Base-by-base conservation (phyloP, 2,113 vertebrate genomes). In the Amphiprion ocellaris region DNA sequence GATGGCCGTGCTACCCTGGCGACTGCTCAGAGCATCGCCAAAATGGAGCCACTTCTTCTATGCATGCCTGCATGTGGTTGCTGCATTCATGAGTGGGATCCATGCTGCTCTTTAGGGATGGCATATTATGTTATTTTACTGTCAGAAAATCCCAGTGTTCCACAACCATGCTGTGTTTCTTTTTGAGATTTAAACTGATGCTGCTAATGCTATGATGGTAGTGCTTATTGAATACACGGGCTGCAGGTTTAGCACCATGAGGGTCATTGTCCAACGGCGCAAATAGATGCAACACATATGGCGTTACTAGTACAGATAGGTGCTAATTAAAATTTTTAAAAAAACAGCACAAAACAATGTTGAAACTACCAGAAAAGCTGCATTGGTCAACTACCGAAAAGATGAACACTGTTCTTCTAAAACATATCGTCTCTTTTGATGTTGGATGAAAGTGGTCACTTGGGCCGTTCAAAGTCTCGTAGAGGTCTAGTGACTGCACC, bases 1-100 rank as follows among this genome's bases (percentile, higher is more conserved):
- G 92, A 93, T 94, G 93, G 90, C 77, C 68, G 14, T 17, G 62
- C 56, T 46, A 47, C 58, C 84, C 69, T 16, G 10, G 73, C 70
- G 84, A 79, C 77, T 61, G 82, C 80, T 88, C 62, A 65, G 24
- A 83, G 85, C 79, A 89, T 85, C 72, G 2, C 74, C 50, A 78
- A 78, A 79, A 74, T 69, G 46, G 63, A 84, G 80, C 72, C 19
- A 58, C 70, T 39, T 75, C 66, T 21, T 63, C 69, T 54, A 26
- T 70, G 55, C 12, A 0, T 10, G 68, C 62, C 47, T 59, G 50
- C 37, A 26, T 79, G 72, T 69, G 52, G 54, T 49, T 49, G n/a
- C n/a, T 54, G 26, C 9, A 2, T 26, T 69, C 19, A 68, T 69
- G 10, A 62, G 28, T 10, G 12, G n/a, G 23, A 59, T 59, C 17